Conservation (phyloP, 1,140 invertebrate species). For the Heliconius eleuchia region DNA sequence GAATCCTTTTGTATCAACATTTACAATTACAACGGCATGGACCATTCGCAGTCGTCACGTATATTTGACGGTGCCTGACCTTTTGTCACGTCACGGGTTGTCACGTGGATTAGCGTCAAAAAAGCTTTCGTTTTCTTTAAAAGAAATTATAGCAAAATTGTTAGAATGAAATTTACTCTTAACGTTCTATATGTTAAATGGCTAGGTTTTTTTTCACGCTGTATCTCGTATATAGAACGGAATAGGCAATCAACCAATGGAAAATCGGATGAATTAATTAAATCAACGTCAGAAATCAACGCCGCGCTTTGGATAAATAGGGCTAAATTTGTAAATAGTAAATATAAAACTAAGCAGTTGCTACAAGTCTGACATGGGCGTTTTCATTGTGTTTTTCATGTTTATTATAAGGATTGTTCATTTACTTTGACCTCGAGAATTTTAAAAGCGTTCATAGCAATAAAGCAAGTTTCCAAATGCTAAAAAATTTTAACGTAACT, state of each 20-base stretch:
- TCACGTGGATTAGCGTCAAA: not conserved
- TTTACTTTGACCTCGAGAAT: not conserved
- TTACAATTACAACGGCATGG: conserved; percentile 6
- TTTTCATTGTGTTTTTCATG: too few species aligned
- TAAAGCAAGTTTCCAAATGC: not conserved
- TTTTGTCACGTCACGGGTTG: not conserved
- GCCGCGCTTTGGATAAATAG: too few species aligned
- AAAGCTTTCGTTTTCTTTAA: not conserved
- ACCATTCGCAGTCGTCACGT: not conserved
- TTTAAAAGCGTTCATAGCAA: not conserved
- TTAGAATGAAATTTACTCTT: not conserved
- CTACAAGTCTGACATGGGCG: too few species aligned
- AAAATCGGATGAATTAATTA: too few species aligned
- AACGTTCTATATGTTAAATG: too few species aligned
- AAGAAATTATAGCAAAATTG: not conserved
- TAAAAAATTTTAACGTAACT: not conserved
- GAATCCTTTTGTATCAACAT: conserved; percentile 2
- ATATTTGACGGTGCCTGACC: not conserved
- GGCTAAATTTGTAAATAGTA: too few species aligned
- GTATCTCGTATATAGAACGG: too few species aligned
- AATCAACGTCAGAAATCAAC: too few species aligned
- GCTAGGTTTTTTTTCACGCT: too few species aligned
- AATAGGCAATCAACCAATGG: too few species aligned
- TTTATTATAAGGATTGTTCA: too few species aligned
- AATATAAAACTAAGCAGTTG: too few species aligned